These are phyloP conservation scores for Lytechinus pictus DNA, from an alignment of 35 echinoderm and acorn worm species.

Conservation along the genomic window DNA sequence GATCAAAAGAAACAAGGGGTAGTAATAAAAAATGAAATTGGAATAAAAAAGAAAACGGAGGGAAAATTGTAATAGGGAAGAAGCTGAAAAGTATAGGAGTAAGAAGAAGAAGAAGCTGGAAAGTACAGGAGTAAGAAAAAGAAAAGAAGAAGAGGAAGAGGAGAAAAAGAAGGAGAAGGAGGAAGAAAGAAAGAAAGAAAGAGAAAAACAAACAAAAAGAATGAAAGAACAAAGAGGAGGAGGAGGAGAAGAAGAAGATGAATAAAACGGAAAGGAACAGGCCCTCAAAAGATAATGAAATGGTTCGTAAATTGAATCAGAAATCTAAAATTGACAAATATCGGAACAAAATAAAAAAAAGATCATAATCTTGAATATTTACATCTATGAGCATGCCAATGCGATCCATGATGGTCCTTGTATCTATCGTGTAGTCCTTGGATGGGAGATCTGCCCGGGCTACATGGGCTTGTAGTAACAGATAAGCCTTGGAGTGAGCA, in stretches of 20 bases:
- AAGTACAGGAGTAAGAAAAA: neutral
- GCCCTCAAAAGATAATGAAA: too few relatives aligned
- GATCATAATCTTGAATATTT: neutral
- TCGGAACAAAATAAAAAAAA: too few relatives aligned
- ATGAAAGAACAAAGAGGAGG: too few relatives aligned
- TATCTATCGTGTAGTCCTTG: neutral
- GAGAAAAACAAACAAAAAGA: too few relatives aligned
- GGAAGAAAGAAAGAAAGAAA: too few relatives aligned
- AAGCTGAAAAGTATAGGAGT: neutral
- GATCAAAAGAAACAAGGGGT: neutral
- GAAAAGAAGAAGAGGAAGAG: too few relatives aligned
- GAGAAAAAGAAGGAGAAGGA: too few relatives aligned
- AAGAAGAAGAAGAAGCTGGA: neutral
- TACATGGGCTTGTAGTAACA: slow-evolving; percentile 11
- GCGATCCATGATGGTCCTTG: neutral
- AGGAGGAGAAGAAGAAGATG: too few relatives aligned
- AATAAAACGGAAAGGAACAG: too few relatives aligned
- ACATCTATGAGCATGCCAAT: neutral
- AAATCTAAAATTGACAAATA: too few relatives aligned
- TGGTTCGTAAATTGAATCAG: too few relatives aligned
- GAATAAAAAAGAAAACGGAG: neutral
- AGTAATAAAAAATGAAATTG: neutral
- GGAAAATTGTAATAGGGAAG: neutral
- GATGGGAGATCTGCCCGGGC: neutral
- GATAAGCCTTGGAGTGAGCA: slow-evolving; percentile 3